phyloP scores from a whole-genome alignment of 2,888 invertebrate species.

The Lysandra bellargus region DNA sequence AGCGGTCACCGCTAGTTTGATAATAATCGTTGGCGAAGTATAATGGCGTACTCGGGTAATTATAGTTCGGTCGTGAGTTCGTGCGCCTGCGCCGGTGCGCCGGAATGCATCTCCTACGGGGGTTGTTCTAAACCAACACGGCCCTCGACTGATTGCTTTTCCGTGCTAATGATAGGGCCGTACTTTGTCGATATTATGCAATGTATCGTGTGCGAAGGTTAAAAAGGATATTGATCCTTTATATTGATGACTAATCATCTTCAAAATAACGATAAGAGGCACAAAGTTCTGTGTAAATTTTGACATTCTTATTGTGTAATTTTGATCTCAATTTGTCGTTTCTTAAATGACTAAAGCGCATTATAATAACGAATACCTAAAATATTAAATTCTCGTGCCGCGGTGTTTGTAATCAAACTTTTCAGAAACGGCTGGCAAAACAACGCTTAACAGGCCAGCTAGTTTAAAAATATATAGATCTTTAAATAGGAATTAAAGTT shows the following conservation, averaged over 20 bases:
- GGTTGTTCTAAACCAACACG: slow-evolving; percentile 78
- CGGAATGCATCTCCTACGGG: slow-evolving; percentile 81
- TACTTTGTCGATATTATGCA: slow-evolving; percentile 31
- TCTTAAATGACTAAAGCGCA: no score
- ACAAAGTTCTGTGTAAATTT: no score
- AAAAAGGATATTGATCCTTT: background rate
- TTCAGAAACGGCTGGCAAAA: no score
- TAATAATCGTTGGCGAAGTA: slow-evolving; percentile 80
- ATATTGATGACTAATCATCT: background rate
- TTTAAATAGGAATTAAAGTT: no score
- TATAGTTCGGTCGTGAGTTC: slow-evolving; percentile 81
- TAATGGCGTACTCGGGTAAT: slow-evolving; percentile 81
- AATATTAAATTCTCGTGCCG: no score
- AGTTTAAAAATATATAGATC: no score
- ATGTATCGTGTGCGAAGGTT: background rate
- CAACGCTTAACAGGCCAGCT: no score
- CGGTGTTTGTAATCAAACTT: no score
- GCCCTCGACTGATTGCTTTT: slow-evolving; percentile 75
- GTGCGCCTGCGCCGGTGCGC: slow-evolving; percentile 59
- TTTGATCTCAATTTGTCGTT: no score
- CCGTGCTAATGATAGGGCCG: slow-evolving; percentile 74
- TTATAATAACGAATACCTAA: no score
- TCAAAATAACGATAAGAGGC: no score
- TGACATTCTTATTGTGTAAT: no score
- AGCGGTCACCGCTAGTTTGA: slow-evolving; percentile 77